phyloP scores from a whole-genome alignment of 2,888 invertebrate species.

The Macrosoma leucophasiata region DNA sequence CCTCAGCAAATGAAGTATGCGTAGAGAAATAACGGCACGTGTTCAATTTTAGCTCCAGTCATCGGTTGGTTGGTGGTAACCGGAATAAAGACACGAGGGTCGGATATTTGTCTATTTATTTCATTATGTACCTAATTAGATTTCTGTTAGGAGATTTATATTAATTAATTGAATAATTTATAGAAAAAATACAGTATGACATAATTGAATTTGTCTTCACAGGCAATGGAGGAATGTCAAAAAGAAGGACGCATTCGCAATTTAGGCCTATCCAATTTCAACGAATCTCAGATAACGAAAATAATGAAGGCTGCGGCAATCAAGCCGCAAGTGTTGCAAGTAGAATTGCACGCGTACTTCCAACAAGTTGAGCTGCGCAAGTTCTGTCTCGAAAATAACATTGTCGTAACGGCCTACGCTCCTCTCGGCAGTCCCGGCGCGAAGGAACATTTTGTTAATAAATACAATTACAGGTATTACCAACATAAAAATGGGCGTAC shows the following conservation, averaged over 20 bases:
- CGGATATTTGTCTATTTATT: too few relatives aligned
- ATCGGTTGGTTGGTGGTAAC: too few relatives aligned
- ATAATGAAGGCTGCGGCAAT: constrained; percentile 77
- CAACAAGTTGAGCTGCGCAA: constrained; percentile 80
- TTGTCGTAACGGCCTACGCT: constrained; percentile 82
- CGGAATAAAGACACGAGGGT: too few relatives aligned
- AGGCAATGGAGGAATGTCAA: constrained; percentile 84
- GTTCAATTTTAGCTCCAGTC: too few relatives aligned
- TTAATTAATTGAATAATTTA: too few relatives aligned
- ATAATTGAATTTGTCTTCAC: constrained; percentile 13
- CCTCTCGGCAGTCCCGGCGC: constrained; percentile 84
- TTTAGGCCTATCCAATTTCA: constrained; percentile 90
- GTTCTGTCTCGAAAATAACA: constrained; percentile 77
- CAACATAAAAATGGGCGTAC: not conserved
- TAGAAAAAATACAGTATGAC: too few relatives aligned
- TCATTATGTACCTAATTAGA: too few relatives aligned
- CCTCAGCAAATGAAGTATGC: too few relatives aligned
- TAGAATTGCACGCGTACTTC: constrained; percentile 85
- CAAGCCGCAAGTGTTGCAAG: constrained; percentile 83
- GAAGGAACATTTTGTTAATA: constrained; percentile 76
- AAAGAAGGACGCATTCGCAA: constrained; percentile 78
- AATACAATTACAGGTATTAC: constrained; percentile 76
- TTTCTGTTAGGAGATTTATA: too few relatives aligned
- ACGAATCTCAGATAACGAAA: constrained; percentile 78
- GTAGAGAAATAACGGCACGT: too few relatives aligned